Evolutionary conservation across 1,140 invertebrate genomes (phyloP).

Genomic region (Wiebesia pumilae): DNA sequence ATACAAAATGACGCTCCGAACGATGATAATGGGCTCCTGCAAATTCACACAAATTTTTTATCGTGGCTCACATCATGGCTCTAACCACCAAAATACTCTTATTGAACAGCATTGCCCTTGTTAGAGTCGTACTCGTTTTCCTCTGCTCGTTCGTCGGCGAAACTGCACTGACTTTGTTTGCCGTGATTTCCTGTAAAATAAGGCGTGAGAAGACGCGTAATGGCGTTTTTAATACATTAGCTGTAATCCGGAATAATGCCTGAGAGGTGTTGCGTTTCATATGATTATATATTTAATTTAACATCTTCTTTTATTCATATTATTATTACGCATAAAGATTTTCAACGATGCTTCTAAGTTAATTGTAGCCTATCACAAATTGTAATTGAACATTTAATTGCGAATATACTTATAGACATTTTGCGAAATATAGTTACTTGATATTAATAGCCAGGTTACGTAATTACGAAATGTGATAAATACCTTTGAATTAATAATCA

Average conservation of each 20-base stretch:
- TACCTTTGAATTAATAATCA: background rate
- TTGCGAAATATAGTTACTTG: background rate
- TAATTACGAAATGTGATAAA: conserved; percentile 12
- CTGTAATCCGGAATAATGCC: background rate
- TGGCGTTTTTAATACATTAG: background rate
- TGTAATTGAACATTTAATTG: conserved; percentile 15
- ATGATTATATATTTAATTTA: conserved; percentile 28
- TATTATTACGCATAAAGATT: background rate
- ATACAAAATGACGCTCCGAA: conserved; percentile 67
- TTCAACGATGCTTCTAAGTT: background rate
- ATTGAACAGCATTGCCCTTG: background rate
- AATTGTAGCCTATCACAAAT: background rate
- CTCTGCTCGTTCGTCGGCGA: background rate
- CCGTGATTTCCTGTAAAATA: background rate
- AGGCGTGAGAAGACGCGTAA: conserved; percentile 1
- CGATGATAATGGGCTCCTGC: conserved; percentile 1
- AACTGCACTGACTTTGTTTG: background rate
- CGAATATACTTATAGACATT: conserved; percentile 7
- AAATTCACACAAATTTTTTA: background rate
- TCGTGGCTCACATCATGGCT: background rate
- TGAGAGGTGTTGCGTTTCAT: background rate
- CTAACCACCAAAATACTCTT: too few species aligned
- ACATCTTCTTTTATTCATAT: conserved; percentile 13
- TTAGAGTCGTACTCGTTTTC: background rate
- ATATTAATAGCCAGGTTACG: background rate